Evolutionary conservation across 2,888 invertebrate species (phyloP), one percentile per base, ranked within the genome.

Genomic region (Tipula helvola): DNA sequence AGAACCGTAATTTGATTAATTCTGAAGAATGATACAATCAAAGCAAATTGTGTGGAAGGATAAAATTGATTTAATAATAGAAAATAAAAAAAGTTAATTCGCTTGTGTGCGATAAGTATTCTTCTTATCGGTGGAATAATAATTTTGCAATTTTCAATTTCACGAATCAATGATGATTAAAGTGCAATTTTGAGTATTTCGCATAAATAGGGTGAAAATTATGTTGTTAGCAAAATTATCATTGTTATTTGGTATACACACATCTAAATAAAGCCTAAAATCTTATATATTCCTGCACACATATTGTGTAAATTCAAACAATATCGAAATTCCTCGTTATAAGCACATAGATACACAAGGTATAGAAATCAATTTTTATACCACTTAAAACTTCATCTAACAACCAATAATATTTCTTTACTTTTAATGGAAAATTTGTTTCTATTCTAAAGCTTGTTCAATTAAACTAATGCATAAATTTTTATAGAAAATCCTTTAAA

Each of bases 401-500:
- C 18, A 71, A 71, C 71, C 71, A 71, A 71, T 71, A 71, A 71
- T 71, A 71, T 28, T 71, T 71, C 28, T 71, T 71, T 71, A 71
- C 71, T 71, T 71, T 71, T 71, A 71, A 71, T 71, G 28, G 71
- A 71, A 71, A 71, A 3, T 71, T 28, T 71, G 71, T 28, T 71
- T 71, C 28, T 18, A 71, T 71, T 71, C 71, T 28, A 71, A 71
- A 71, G 16, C 71, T 71, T 71, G 71, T 71, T 71, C 71, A 71
- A 71, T 71, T 71, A 71, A 71, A 71, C 71, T 71, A 71, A 71
- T 71, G 71, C 28, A 71, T 71, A 71, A 71, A 71, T 28, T 71
- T 71, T 71, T 71, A 71, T 71, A 71, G 71, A 71, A 71, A 71
- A 71, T 71, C 71, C 71, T 71, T 71, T 71, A 71, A 71, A 71